A percentile compares a stretch with the other conserved stretches of the same genome.
Conservation (phyloP, 2,888 invertebrate species). For the Drosophila peninsularis region DNA sequence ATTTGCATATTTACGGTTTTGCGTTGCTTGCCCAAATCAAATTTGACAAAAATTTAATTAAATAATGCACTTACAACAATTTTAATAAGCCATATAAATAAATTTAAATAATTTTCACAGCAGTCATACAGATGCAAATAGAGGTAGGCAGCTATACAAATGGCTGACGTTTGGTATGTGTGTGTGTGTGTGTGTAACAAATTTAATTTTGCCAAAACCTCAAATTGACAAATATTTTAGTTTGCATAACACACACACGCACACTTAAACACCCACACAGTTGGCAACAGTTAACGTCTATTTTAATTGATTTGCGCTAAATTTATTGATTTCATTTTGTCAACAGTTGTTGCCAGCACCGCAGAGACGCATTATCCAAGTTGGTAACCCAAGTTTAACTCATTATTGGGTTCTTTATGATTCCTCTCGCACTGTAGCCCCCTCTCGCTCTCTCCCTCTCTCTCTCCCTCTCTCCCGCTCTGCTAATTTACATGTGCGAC, state of each 20-base stretch:
- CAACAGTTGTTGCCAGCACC: conserved; percentile 71
- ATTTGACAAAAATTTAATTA: conserved; percentile 75
- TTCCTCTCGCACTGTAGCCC: not conserved
- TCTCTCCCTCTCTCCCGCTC: conserved; percentile 3
- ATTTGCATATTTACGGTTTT: conserved; percentile 26
- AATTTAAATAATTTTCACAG: conserved; percentile 57
- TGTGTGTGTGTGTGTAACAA: conserved; percentile 46
- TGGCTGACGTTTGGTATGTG: conserved; percentile 27
- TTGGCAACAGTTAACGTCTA: conserved; percentile 28
- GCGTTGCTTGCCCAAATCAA: conserved; percentile 57
- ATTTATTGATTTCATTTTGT: conserved; percentile 81
- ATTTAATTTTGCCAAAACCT: conserved; percentile 76
- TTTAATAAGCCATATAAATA: conserved; percentile 77
- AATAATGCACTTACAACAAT: conserved; percentile 65
- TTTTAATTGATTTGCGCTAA: conserved; percentile 80
- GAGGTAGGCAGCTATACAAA: conserved; percentile 29
- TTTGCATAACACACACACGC: conserved; percentile 61
- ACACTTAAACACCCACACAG: conserved; percentile 13
- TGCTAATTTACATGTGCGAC: conserved; percentile 78
- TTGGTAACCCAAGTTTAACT: conserved; percentile 40
- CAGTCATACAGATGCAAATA: conserved; percentile 6
- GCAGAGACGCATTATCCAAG: conserved; percentile 51
- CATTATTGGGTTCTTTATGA: conserved; percentile 50
- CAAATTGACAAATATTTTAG: conserved; percentile 81
- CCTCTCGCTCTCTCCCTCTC: not conserved